phyloP scores from a whole-genome alignment of 2,113 vertebrate genomes.

The Erinaceus europaeus region DNA sequence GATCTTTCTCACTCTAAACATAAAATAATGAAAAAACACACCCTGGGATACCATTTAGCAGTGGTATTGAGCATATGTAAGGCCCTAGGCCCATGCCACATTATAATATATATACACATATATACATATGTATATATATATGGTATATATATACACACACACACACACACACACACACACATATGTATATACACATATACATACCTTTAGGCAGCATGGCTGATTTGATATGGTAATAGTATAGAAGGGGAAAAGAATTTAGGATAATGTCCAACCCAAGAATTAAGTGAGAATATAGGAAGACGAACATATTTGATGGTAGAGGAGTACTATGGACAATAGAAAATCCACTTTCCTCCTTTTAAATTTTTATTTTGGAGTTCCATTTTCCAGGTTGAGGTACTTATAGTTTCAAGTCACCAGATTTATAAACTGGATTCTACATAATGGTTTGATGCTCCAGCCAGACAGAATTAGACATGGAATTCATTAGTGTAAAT shows the following conservation, averaged over 20 bases:
- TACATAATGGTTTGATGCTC: background rate
- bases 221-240: background rate
- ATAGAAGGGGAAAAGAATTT: background rate
- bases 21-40: no score
- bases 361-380: no score
- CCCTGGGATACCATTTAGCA: no score
- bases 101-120: no score
- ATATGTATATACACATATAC: no score
- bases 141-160: no score
- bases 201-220: no score
- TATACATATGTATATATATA: no score
- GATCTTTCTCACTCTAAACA: no score
- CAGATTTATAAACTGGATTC: background rate
- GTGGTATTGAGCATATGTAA: no score
- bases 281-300: background rate
- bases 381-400: background rate
- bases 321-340: background rate
- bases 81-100: no score
- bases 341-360: background rate
- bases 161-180: no score
- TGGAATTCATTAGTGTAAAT: background rate
- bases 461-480: background rate
- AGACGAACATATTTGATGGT: background rate
- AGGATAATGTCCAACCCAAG: background rate
- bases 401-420: background rate